Conservation (phyloP, 2,888 invertebrate genomes). For the Campaea margaritaria region DNA sequence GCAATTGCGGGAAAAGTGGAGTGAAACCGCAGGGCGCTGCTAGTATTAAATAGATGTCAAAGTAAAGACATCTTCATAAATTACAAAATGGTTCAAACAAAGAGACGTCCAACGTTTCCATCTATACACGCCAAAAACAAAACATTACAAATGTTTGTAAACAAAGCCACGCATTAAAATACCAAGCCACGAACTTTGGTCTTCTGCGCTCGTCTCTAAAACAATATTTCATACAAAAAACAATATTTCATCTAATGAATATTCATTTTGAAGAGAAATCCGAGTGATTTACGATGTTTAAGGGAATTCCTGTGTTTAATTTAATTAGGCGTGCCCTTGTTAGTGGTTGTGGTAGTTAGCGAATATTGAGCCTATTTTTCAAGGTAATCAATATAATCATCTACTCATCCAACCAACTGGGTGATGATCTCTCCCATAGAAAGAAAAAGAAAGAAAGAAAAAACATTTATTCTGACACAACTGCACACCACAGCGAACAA, state of each 20-base stretch:
- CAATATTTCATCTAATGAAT: constrained; percentile 51
- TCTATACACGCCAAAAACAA: constrained; percentile 1
- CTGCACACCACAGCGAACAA: too few species aligned
- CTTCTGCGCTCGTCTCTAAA: constrained; percentile 22
- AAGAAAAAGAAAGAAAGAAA: too few species aligned
- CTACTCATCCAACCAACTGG: too few species aligned
- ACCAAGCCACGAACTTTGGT: constrained; percentile 25
- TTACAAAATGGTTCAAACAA: constrained; percentile 10
- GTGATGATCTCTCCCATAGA: too few species aligned
- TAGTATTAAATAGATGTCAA: too few species aligned
- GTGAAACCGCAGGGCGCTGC: too few species aligned
- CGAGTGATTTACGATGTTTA: constrained; percentile 23
- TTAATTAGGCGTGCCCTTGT: constrained; percentile 13
- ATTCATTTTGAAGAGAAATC: constrained; percentile 53
- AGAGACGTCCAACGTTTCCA: constrained; percentile 2
- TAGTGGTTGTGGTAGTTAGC: not conserved
- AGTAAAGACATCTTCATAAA: not conserved
- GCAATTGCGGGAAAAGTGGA: too few species aligned
- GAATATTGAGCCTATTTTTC: not conserved
- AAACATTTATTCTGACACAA: too few species aligned
- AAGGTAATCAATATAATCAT: too few species aligned
- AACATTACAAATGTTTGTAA: constrained; percentile 19
- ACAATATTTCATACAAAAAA: constrained; percentile 14
- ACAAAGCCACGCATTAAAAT: constrained; percentile 40
- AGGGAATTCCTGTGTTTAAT: constrained; percentile 4